phyloP scores from a whole-genome alignment of 2,113 vertebrate species.

The Pandion haliaetus region DNA sequence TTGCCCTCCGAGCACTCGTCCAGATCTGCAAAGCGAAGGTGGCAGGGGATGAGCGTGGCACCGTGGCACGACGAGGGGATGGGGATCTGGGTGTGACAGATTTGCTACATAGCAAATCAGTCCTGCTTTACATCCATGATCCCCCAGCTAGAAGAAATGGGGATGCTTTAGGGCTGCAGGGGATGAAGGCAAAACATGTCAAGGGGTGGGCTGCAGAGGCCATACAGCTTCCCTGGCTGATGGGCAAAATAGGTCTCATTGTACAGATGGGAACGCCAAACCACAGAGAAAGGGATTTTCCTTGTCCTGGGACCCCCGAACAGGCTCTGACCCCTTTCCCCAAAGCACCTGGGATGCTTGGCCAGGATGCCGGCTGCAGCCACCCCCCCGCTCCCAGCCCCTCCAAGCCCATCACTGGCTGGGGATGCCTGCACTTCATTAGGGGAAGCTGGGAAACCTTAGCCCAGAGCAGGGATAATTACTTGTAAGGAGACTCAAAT shows the following conservation, averaged over 20 bases:
- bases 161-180: not conserved
- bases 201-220: not conserved
- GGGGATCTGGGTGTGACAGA: not conserved
- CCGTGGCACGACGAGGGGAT: accelerated
- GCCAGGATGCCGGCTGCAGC: not conserved
- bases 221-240: not conserved
- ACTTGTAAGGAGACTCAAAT: slow-evolving; percentile 1
- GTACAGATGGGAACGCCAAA: not conserved
- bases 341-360: not conserved
- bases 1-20: slow-evolving; percentile 95
- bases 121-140: not conserved
- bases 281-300: not conserved
- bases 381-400: not conserved
- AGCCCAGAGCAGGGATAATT: slow-evolving; percentile 22
- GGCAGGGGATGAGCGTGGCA: not conserved
- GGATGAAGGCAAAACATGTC: not conserved
- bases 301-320: not conserved
- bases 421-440: slow-evolving; percentile 52
- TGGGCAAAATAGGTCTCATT: not conserved
- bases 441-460: slow-evolving; percentile 24
- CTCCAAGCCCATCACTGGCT: not conserved
- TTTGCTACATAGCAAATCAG: accelerated
- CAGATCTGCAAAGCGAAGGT: slow-evolving; percentile 79
- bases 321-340: not conserved
- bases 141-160: not conserved